Evolutionary conservation across 2,888 invertebrate genomes (phyloP).

Genomic region (Coenonympha arcania): DNA sequence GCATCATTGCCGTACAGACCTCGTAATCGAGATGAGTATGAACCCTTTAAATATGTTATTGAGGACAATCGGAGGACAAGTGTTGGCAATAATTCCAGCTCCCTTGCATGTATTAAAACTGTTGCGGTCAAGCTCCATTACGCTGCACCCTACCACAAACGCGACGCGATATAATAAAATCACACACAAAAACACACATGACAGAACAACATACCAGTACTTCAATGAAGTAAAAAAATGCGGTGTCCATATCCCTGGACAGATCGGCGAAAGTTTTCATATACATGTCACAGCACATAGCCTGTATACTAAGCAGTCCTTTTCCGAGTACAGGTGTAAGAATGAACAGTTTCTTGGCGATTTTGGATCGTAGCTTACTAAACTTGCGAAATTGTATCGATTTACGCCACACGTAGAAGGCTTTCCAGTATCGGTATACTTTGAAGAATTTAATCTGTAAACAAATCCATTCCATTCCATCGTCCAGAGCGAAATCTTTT

Average conservation of each 20-base stretch:
- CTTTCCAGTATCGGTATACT: slow-evolving; percentile 83
- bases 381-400: slow-evolving; percentile 81
- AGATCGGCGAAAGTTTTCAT: slow-evolving; percentile 77
- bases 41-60: too few species aligned
- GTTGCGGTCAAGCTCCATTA: too few species aligned
- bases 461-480: too few species aligned
- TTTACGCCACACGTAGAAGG: slow-evolving; percentile 86
- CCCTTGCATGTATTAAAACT: too few species aligned
- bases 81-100: too few species aligned
- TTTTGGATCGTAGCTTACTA: slow-evolving; percentile 68
- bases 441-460: slow-evolving; percentile 78
- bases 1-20: too few species aligned
- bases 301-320: slow-evolving; percentile 80
- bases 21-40: too few species aligned
- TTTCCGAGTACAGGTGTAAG: slow-evolving; percentile 81
- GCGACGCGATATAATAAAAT: too few species aligned
- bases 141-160: too few species aligned
- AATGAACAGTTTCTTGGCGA: slow-evolving; percentile 82
- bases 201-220: slow-evolving; percentile 79
- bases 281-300: slow-evolving; percentile 78
- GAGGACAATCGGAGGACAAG: too few species aligned
- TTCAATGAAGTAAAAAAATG: slow-evolving; percentile 81
- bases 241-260: slow-evolving; percentile 59
- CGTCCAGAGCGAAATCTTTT: too few species aligned
- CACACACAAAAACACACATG: too few species aligned